Percentiles rank a stretch among this genome's conserved stretches.
Evolutionary conservation across 2,113 vertebrate genomes (phyloP).

Genomic region (Ctenodactylus gundi): DNA sequence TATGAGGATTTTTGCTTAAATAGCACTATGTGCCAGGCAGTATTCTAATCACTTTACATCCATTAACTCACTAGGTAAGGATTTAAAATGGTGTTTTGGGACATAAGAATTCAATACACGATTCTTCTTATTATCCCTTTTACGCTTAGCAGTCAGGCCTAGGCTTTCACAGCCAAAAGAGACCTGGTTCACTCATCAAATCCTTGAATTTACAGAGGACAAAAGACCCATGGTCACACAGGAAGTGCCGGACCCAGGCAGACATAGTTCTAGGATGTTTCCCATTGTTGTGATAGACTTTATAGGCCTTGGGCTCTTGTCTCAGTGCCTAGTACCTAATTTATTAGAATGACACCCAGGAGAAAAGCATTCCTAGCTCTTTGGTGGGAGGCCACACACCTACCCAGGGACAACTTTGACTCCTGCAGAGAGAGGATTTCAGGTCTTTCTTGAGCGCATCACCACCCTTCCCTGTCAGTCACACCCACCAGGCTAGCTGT

Average conservation of each 20-base stretch:
- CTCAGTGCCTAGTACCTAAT: background rate
- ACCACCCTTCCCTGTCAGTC: background rate
- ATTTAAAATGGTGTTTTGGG: background rate
- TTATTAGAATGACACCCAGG: background rate
- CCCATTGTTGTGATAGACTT: background rate
- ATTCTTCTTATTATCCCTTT: background rate
- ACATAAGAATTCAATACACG: background rate
- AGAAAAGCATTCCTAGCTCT: background rate
- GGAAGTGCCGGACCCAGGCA: background rate
- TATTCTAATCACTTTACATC: background rate
- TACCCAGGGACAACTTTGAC: background rate
- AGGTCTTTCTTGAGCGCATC: background rate
- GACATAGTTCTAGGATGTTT: background rate
- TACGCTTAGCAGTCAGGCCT: conserved; percentile 21
- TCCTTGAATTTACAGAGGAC: background rate
- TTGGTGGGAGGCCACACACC: background rate
- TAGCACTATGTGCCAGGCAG: background rate
- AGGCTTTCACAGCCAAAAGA: conserved; percentile 5
- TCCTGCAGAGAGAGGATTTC: background rate
- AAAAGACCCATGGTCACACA: background rate
- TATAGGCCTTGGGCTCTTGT: background rate
- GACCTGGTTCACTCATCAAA: background rate
- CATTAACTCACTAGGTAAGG: conserved; percentile 9
- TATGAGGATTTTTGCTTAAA: background rate
- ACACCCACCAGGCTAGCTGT: background rate